Evolutionary conservation across 2,113 vertebrate species (phyloP), one percentile per base, ranked within the genome.

Genomic region (Galemys pyrenaicus): DNA sequence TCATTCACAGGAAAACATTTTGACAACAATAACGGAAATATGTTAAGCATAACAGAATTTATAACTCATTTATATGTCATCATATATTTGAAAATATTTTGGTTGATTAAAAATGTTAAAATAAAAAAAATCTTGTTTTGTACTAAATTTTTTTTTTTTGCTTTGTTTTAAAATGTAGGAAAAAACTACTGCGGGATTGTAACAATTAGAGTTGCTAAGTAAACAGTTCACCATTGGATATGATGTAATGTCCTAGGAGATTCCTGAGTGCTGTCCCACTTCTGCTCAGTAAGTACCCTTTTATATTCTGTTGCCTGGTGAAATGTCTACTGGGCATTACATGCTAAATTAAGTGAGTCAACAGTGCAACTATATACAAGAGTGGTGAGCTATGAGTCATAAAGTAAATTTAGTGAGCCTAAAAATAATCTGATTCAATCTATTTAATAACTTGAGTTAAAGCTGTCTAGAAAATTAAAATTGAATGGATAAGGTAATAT

Each of bases 281-380:
- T 96, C 83, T 96, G 56, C 89, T 95, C 65, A 30, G 8, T 95
- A 82, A 22, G 5, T 94, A 81, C 46, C 79, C 70, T 95, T 97
- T 96, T 1, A 17, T 75, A 85, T n/a, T 74, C 89, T 70, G 16
- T 68, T 6, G 0, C 44, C 49, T 10, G 22, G 60, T 3, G 9
- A 92, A 67, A 70, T 58, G 44, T 68, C 91, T 65, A 96, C 54
- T 87, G 92, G 96, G 92, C 75, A 94, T 92, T 70, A 12, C 71
- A 89, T 65, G 30, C 30, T 93, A 67, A 96, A 94, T 84, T 95
- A 96, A 96, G 88, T 88, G 65, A 95, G 87, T 87, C 87, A 92
- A 46, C 58, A 95, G 1, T 84, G 73, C 64, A 93, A 22, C 26
- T 65, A 70, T 51, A 89, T 3, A 90, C 17, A 30, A 90, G 46